Conservation (phyloP, 2,113 vertebrate species). For the Cebidichthys violaceus region DNA sequence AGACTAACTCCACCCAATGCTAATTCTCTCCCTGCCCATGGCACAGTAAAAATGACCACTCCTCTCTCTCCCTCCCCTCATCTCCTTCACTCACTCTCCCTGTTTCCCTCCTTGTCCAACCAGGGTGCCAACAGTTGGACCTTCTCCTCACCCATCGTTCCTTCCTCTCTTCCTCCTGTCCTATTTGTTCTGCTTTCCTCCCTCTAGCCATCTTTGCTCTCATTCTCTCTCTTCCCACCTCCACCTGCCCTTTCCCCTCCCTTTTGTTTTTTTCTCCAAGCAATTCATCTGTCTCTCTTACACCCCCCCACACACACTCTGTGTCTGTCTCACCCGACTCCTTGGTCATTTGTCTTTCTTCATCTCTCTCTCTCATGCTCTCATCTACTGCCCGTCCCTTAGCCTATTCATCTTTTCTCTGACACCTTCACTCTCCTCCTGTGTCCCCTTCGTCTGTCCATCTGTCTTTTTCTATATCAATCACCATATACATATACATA, state of each 20-base stretch:
- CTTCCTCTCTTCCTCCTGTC: neutral
- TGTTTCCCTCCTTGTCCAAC: slow-evolving; percentile 34
- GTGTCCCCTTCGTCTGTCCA: slow-evolving; percentile 7
- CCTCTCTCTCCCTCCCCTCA: slow-evolving; percentile 1
- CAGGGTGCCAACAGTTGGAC: slow-evolving; percentile 47
- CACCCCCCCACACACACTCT: neutral
- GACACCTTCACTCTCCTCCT: slow-evolving; percentile 25
- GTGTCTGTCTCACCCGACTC: neutral
- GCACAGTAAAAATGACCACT: slow-evolving; percentile 42
- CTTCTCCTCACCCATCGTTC: slow-evolving; percentile 18
- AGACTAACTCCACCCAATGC: neutral
- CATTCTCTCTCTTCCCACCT: slow-evolving; percentile 36
- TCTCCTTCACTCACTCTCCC: slow-evolving; percentile 23
- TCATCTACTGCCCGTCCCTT: slow-evolving; percentile 38
- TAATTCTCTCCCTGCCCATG: slow-evolving; percentile 16
- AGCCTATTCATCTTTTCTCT: slow-evolving; percentile 47
- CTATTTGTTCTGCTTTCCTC: slow-evolving; percentile 39
- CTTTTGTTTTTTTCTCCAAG: slow-evolving; percentile 22
- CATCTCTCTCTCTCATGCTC: neutral
- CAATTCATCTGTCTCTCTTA: slow-evolving; percentile 37
- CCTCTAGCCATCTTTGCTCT: slow-evolving; percentile 43
- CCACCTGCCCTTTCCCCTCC: slow-evolving; percentile 41
- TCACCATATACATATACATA: slow-evolving; percentile 24
- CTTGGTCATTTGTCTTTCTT: slow-evolving; percentile 14
- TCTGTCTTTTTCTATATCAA: slow-evolving; percentile 35